Evolutionary conservation across 2,888 invertebrate genomes (phyloP), one percentile per base, ranked within the genome.

Genomic region (Exephanes ischioxanthus): DNA sequence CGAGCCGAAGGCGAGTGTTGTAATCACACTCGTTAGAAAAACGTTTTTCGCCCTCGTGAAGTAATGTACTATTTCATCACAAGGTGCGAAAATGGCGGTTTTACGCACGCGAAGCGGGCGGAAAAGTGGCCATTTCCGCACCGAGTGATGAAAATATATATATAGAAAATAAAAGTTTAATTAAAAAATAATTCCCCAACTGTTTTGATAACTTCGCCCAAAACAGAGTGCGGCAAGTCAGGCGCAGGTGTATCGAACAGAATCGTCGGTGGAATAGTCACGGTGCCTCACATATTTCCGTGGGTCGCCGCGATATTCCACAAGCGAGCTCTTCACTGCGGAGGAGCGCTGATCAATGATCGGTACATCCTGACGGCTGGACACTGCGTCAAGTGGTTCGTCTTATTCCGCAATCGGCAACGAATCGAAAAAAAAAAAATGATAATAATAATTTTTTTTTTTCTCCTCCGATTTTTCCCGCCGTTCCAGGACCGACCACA

Each of bases 311-410:
- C 95, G n/a, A 90, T 94, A 22, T 88, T 95, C 84, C 94, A 95
- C 81, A 93, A 93, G 0, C 93, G 94, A 6, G 90, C 91, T 0
- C 93, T 95, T 92, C 95, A 95, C 83, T 96, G 96, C 66, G 95
- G 95, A 0, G 95, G 95, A 0, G 94, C 95, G 0, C 89, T 96
- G 16, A 94, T 96, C 76, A 95, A 95, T n/a, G 93, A 94, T 80
- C 94, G 92, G 63, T 95, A 96, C 87, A 91, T 96, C 1, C 90
- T 96, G 6, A 95, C 95, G 45, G 96, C 96, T 22, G 96, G 95
- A 9, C 96, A 96, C 90, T 96, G 96, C 90, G 94, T 95, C 55
- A 94, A 94, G 92, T 95, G 95, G 96, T 95, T 92, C 85, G 88
- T 89, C 33, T 16, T 14, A 6, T 63, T 33, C 5, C 0, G 26